Conservation (phyloP, 2,888 invertebrate species). For the Acanthopleura granulata region DNA sequence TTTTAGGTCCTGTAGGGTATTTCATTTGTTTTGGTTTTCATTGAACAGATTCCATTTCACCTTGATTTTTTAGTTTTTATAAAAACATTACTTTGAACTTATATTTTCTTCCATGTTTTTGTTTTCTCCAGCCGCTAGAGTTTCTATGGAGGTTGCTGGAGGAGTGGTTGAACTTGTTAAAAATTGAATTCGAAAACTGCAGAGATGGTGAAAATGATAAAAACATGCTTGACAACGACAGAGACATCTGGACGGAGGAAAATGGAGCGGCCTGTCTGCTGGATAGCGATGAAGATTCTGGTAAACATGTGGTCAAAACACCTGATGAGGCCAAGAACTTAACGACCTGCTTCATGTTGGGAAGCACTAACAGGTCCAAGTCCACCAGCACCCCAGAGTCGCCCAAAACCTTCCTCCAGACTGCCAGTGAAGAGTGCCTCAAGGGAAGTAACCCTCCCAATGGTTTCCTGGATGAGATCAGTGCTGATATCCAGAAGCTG, state of each 20-base stretch:
- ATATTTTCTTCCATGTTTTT: slow-evolving; percentile 17
- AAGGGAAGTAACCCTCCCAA: slow-evolving; percentile 2
- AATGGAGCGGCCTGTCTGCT: background rate
- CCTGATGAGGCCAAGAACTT: slow-evolving; percentile 19
- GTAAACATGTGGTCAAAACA: slow-evolving; percentile 7
- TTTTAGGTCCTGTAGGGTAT: too few species aligned
- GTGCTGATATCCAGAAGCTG: slow-evolving; percentile 21
- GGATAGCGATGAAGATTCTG: background rate
- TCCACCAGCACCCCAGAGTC: background rate
- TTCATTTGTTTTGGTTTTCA: too few species aligned
- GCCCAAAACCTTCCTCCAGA: slow-evolving; percentile 5
- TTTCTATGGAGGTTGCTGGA: slow-evolving; percentile 61
- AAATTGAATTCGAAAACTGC: slow-evolving; percentile 44
- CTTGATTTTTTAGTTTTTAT: too few species aligned
- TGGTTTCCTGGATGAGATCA: slow-evolving; percentile 14
- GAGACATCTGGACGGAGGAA: slow-evolving; percentile 20
- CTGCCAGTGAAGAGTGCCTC: slow-evolving; percentile 10
- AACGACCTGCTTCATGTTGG: slow-evolving; percentile 8
- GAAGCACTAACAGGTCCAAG: slow-evolving; percentile 5
- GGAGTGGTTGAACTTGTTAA: slow-evolving; percentile 60
- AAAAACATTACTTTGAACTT: too few species aligned
- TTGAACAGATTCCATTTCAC: too few species aligned
- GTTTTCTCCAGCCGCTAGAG: slow-evolving; percentile 50
- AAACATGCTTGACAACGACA: background rate
- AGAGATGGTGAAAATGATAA: slow-evolving; percentile 2